phyloP scores from a whole-genome alignment of 2,113 vertebrate species.

The Todiramphus saurophagus region DNA sequence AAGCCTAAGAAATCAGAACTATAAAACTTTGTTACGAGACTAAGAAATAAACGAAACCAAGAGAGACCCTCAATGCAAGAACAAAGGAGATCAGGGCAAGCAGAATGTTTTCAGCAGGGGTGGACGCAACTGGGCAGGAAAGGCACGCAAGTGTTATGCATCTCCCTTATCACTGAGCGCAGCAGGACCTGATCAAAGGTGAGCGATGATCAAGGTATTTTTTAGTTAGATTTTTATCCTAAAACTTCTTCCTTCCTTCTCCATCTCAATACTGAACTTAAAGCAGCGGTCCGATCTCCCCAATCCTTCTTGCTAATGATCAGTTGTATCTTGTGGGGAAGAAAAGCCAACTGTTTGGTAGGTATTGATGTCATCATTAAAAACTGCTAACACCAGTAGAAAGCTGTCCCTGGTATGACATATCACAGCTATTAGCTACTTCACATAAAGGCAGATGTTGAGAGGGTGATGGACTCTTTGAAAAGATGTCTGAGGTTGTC shows the following conservation, averaged over 20 bases:
- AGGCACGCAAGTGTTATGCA: neutral
- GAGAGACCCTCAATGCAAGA: neutral
- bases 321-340: neutral
- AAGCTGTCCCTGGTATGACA: neutral
- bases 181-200: neutral
- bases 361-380: neutral
- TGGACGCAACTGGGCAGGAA: neutral
- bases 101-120: neutral
- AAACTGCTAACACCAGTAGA: neutral
- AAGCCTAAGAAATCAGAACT: neutral
- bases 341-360: neutral
- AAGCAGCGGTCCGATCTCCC: neutral
- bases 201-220: neutral
- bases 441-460: neutral
- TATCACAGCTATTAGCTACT: neutral
- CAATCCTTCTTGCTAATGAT: neutral
- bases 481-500: neutral
- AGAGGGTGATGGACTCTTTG: rapidly evolving
- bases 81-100: neutral
- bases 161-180: neutral
- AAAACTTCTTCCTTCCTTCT: neutral
- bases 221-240: neutral
- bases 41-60: neutral
- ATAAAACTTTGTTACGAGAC: neutral
- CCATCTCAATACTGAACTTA: neutral